phyloP scores from a whole-genome alignment of 2,888 invertebrate species.

The Erebia palarica region DNA sequence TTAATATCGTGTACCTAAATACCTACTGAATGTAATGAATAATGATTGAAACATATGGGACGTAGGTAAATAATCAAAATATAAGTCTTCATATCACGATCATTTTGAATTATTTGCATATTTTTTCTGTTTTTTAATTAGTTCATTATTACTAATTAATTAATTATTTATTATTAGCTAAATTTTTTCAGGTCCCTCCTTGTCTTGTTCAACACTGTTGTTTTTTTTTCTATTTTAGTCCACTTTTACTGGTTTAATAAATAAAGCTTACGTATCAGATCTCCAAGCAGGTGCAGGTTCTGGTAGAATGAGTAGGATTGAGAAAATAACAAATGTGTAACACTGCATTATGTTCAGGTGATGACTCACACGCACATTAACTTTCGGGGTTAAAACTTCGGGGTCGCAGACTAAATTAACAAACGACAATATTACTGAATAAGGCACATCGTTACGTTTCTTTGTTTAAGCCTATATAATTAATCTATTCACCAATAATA shows the following conservation, averaged over 20 bases:
- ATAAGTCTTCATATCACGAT: too few relatives aligned
- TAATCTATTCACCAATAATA: conserved; percentile 43
- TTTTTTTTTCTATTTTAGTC: too few relatives aligned
- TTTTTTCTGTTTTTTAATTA: too few relatives aligned
- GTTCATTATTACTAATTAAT: too few relatives aligned
- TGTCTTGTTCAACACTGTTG: too few relatives aligned
- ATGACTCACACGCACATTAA: conserved; percentile 53
- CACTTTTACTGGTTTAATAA: neutral
- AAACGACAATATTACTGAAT: conserved; percentile 56
- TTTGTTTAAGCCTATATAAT: conserved; percentile 27
- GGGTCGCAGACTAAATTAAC: conserved; percentile 44
- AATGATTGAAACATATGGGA: too few relatives aligned
- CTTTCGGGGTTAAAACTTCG: conserved; percentile 44
- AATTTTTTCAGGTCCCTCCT: too few relatives aligned
- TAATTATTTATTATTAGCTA: too few relatives aligned
- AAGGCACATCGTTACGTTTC: conserved; percentile 71
- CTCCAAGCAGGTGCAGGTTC: conserved; percentile 67
- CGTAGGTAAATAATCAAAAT: too few relatives aligned
- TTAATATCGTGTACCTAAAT: neutral
- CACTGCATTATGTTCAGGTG: conserved; percentile 58
- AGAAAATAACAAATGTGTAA: conserved; percentile 55
- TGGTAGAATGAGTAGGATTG: conserved; percentile 62
- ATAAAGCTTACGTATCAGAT: conserved; percentile 43
- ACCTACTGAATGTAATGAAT: too few relatives aligned
- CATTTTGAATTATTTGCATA: too few relatives aligned